Evolutionary conservation across 2,113 vertebrate genomes (phyloP).

Genomic region (Himantopus leucocephalus): DNA sequence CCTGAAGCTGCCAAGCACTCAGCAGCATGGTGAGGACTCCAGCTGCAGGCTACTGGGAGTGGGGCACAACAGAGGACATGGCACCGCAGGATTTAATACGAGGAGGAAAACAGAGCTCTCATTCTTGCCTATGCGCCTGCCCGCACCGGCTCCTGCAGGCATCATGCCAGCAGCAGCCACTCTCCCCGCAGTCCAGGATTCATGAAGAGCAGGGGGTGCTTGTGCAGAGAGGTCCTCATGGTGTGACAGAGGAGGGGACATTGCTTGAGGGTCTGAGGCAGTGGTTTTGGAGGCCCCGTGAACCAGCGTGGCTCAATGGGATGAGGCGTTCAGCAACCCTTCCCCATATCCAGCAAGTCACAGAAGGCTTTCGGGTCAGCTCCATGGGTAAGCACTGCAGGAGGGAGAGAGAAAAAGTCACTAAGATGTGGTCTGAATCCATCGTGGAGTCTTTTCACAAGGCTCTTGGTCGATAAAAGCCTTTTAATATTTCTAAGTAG

Average conservation of each 20-base stretch:
- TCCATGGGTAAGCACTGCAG: not conserved
- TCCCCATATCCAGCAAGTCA: not conserved
- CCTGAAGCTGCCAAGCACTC: not conserved
- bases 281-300: not conserved
- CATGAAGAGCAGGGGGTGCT: not conserved
- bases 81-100: accelerated
- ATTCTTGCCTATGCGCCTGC: not conserved
- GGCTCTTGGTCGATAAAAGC: not conserved
- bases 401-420: not conserved
- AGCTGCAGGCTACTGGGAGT: not conserved
- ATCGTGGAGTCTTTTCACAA: not conserved
- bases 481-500: not conserved
- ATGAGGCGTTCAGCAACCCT: not conserved
- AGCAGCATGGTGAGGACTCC: not conserved
- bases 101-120: not conserved
- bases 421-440: not conserved
- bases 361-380: not conserved
- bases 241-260: not conserved
- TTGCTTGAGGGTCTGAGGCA: not conserved
- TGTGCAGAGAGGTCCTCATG: not conserved
- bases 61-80: not conserved
- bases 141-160: not conserved
- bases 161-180: not conserved
- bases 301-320: not conserved
- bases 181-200: not conserved